These are phyloP conservation scores for Amphiprion ocellaris DNA, from an alignment of 2,113 vertebrate species.

Conservation along the genomic window DNA sequence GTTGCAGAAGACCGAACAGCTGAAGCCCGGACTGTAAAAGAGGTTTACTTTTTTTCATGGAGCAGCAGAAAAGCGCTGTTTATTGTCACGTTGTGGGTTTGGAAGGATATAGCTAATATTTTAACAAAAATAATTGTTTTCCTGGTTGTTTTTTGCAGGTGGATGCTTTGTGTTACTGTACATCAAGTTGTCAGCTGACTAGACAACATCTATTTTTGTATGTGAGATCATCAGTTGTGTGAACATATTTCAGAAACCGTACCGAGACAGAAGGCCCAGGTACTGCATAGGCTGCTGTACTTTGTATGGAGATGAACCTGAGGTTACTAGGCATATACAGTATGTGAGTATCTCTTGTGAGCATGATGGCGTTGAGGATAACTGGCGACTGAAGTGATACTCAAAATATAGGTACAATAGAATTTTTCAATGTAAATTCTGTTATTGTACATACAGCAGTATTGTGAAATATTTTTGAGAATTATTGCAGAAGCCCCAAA, in stretches of 20 bases:
- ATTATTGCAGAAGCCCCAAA: conserved; percentile 81
- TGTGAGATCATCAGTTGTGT: conserved; percentile 82
- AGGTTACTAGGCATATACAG: conserved; percentile 56
- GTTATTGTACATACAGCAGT: conserved; percentile 88
- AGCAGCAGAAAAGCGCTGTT: conserved; percentile 54
- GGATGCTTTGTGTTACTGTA: conserved; percentile 82
- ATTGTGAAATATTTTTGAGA: conserved; percentile 87
- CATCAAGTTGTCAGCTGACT: conserved; percentile 82
- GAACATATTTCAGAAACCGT: conserved; percentile 73
- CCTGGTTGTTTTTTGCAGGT: conserved; percentile 75
- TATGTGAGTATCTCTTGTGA: conserved; percentile 63
- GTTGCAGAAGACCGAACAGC: conserved; percentile 47
- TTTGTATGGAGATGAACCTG: conserved; percentile 62
- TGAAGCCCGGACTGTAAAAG: conserved; percentile 37
- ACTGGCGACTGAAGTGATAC: conserved; percentile 69
- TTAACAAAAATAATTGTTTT: conserved; percentile 69
- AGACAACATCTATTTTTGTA: conserved; percentile 86
- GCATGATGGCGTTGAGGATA: conserved; percentile 39
- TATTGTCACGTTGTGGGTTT: conserved; percentile 32
- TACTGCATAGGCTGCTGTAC: conserved; percentile 69
- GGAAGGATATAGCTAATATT: conserved; percentile 79
- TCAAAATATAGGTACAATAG: conserved; percentile 84
- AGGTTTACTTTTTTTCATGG: conserved; percentile 45
- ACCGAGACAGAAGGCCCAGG: conserved; percentile 60
- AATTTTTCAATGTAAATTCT: conserved; percentile 86